Conservation (phyloP, 2,888 invertebrate genomes). For the Drosophila formosana region DNA sequence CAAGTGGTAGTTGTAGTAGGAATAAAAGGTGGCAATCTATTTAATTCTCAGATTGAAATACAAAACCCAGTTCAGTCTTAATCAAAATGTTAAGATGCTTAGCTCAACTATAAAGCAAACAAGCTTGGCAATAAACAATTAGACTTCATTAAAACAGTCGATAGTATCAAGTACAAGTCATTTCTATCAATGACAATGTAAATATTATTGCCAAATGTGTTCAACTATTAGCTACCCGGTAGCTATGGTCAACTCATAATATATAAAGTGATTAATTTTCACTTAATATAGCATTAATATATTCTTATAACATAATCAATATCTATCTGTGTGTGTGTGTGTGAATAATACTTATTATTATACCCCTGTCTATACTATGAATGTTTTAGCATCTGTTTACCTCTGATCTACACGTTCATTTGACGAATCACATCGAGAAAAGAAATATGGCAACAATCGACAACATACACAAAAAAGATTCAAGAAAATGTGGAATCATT, state of each 20-base stretch:
- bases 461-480: background rate
- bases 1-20: background rate
- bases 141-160: background rate
- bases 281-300: background rate
- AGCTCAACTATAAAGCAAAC: background rate
- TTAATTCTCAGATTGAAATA: background rate
- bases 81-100: slow-evolving; percentile 8
- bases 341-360: too few relatives aligned
- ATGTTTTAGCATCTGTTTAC: background rate
- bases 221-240: background rate
- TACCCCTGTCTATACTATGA: too few relatives aligned
- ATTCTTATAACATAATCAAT: too few relatives aligned
- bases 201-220: background rate
- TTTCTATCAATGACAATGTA: background rate
- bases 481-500: slow-evolving; percentile 1
- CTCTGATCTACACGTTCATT: background rate
- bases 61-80: background rate
- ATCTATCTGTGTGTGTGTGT: too few relatives aligned
- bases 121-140: background rate
- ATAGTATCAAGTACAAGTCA: background rate
- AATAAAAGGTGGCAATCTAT: slow-evolving; percentile 5
- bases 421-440: background rate
- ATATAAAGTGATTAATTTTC: background rate
- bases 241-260: background rate
- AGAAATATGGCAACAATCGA: too few relatives aligned